Evolutionary conservation across 2,888 invertebrate species (phyloP).

Genomic region (Epiblema foenella): DNA sequence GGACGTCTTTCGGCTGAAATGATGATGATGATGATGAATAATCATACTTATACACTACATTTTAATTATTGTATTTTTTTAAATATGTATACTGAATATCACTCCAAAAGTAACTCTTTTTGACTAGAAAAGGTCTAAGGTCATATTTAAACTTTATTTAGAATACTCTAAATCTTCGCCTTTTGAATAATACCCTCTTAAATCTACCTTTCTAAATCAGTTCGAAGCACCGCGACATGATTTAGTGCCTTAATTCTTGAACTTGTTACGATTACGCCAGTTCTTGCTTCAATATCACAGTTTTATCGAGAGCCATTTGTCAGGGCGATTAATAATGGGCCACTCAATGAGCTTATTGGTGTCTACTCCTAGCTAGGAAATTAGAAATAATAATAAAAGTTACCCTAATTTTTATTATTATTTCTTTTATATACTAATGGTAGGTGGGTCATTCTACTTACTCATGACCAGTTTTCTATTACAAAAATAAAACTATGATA

Average conservation of each 20-base stretch:
- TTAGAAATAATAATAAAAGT: conserved; percentile 34
- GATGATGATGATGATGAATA: no score
- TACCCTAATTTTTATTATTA: background rate
- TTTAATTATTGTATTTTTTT: no score
- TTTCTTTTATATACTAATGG: background rate
- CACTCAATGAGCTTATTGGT: conserved; percentile 41
- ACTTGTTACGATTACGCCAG: conserved; percentile 40
- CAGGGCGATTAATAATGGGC: conserved; percentile 38
- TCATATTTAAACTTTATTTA: background rate
- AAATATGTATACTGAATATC: background rate
- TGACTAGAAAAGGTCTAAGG: background rate
- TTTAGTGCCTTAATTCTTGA: conserved; percentile 38
- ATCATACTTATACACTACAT: no score
- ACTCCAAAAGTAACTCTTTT: background rate
- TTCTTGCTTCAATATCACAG: conserved; percentile 39
- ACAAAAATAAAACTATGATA: no score
- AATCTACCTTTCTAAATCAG: conserved; percentile 34
- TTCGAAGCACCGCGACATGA: conserved; percentile 22
- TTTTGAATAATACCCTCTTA: conserved; percentile 11
- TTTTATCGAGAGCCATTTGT: conserved; percentile 41
- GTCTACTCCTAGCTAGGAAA: conserved; percentile 25
- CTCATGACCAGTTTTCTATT: no score
- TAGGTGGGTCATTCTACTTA: no score
- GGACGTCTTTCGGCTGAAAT: no score
- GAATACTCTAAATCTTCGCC: background rate